Percentiles rank a stretch among this genome's conserved stretches.
These are phyloP conservation scores for Acanthiza pusilla DNA, from an alignment of 2,797 vertebrate species.

Conservation along the genomic window DNA sequence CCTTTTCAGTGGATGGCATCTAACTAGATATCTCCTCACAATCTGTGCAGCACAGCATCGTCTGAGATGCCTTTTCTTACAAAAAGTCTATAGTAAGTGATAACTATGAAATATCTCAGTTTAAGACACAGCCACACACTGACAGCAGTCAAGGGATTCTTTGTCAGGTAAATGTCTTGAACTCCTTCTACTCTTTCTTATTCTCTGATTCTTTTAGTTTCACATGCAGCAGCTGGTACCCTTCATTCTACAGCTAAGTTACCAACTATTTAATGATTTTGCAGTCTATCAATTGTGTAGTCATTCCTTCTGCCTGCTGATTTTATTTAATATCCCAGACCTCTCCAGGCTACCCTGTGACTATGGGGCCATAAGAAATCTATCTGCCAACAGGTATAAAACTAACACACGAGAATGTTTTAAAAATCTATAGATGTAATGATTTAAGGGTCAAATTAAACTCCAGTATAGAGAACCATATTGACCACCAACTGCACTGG, in stretches of 20 bases:
- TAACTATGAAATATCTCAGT: neutral
- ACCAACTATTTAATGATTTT: neutral
- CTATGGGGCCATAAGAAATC: neutral
- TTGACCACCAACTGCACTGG: neutral
- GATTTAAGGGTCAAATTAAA: neutral
- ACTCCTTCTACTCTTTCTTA: neutral
- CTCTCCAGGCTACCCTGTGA: neutral
- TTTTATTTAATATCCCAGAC: neutral
- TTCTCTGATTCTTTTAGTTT: neutral
- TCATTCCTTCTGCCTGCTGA: neutral
- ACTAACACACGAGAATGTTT: neutral
- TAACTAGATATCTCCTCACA: neutral
- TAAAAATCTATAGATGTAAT: neutral
- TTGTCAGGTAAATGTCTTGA: neutral
- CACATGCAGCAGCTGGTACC: neutral
- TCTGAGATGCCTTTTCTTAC: neutral
- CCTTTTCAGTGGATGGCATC: neutral
- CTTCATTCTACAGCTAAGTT: slow-evolving; percentile 11
- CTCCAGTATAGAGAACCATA: neutral
- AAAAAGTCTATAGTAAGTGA: neutral
- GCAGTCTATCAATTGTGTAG: neutral
- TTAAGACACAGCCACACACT: neutral
- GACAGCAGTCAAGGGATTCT: neutral
- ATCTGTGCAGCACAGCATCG: neutral
- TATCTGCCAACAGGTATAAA: slow-evolving; percentile 26